Percentiles rank a stretch among this genome's conserved stretches.
Evolutionary conservation across 2,797 vertebrate genomes (phyloP).

Genomic region (Bradypodion ventrale): DNA sequence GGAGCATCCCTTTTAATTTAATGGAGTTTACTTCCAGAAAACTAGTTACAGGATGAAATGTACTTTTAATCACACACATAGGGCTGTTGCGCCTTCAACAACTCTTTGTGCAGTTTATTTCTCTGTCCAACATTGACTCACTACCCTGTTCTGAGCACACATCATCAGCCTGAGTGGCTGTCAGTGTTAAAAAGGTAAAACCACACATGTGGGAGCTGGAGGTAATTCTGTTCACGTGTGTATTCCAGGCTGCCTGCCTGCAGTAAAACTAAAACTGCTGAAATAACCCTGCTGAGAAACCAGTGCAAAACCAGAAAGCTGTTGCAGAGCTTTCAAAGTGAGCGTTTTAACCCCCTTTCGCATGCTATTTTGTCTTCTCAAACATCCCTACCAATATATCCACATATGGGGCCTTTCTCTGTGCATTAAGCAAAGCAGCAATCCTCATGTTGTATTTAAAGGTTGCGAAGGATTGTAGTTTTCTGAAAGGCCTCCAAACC

Average conservation of each 20-base stretch:
- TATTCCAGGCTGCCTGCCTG: neutral
- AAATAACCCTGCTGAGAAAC: neutral
- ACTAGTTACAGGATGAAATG: neutral
- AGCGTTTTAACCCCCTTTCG: neutral
- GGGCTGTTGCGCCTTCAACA: neutral
- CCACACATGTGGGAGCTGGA: neutral
- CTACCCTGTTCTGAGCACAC: too few species aligned
- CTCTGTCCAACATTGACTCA: neutral
- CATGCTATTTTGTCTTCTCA: constrained; percentile 5
- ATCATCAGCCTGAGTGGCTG: neutral
- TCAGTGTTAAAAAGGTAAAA: neutral
- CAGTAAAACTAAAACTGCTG: neutral
- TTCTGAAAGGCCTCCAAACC: constrained; percentile 65
- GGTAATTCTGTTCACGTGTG: neutral
- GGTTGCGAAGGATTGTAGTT: constrained; percentile 62
- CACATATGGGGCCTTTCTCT: constrained; percentile 41
- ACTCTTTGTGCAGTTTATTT: neutral
- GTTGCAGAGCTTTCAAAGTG: neutral
- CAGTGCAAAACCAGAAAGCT: neutral
- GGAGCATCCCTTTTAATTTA: neutral
- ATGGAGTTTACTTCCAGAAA: neutral
- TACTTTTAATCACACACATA: neutral
- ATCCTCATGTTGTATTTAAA: constrained; percentile 66
- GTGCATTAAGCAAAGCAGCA: constrained; percentile 52
- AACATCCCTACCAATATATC: neutral